These are phyloP conservation scores for Orestias chungarensis DNA, from an alignment of 2,797 vertebrate species.

Conservation along the genomic window DNA sequence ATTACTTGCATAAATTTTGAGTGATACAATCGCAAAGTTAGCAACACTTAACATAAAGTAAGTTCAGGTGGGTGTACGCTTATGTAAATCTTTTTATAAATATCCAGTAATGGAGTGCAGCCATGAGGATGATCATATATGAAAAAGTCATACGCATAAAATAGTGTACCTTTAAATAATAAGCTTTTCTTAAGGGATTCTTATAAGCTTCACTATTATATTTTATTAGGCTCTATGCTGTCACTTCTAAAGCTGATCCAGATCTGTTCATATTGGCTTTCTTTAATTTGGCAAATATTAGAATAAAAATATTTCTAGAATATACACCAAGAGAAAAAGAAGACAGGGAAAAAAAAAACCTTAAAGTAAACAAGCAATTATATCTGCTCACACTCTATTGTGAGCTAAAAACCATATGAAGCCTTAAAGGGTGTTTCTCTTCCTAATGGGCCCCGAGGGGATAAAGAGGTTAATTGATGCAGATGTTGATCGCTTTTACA, in stretches of 20 bases:
- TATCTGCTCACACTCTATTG: constrained; percentile 78
- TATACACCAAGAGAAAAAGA: constrained; percentile 68
- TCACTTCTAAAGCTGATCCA: constrained; percentile 14
- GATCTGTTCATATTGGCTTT: constrained; percentile 15
- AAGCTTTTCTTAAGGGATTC: not conserved
- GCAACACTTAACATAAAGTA: not conserved
- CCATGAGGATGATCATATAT: not conserved
- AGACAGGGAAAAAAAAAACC: constrained; percentile 44
- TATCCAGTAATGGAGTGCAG: not conserved
- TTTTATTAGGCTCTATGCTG: not conserved
- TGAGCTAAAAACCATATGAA: constrained; percentile 85
- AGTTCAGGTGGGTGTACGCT: not conserved
- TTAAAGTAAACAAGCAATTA: constrained; percentile 82
- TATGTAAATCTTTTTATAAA: not conserved
- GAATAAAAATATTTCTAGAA: constrained; percentile 39
- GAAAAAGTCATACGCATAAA: not conserved
- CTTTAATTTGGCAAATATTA: constrained; percentile 20
- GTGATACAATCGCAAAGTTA: not conserved
- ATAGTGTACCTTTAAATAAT: constrained; percentile 2
- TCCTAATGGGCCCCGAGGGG: constrained; percentile 86
- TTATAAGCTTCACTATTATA: not conserved
- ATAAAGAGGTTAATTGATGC: constrained; percentile 91
- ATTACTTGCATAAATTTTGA: not conserved
- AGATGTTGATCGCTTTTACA: constrained; percentile 92
- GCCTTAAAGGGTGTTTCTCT: constrained; percentile 88